Evolutionary conservation across 2,797 vertebrate genomes (phyloP), one percentile per base, ranked within the genome.

Genomic region (Acipenser ruthenus): DNA sequence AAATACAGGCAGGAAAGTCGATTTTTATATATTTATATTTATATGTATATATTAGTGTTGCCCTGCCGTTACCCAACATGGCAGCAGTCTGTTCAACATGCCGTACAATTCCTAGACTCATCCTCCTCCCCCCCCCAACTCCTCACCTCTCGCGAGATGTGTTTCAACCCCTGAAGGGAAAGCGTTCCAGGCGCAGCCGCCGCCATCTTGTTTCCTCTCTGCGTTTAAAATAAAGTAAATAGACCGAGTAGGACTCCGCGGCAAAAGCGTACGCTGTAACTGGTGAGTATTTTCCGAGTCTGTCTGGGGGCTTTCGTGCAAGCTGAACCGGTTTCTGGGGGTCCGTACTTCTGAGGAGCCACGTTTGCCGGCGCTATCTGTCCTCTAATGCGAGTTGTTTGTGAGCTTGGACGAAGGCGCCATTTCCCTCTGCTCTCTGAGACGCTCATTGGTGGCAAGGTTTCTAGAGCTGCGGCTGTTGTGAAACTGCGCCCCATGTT

Each of bases 171-270:
- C 86, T 84, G 68, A 18, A 18, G 15, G 15, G 74, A 83, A 80
- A 83, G 69, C 62, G 74, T 78, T 70, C 72, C 79, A 74, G 63
- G 71, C 75, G 80, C 73, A 49, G 72, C 79, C 1, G 15, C 15
- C 79, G 91, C 93, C 93, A 93, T 93, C 91, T 93, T 93, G 91
- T 90, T 92, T 90, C 86, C 79, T 82, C 81, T 86, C 81, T 79
- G 75, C 75, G 78, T 69, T 77, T 82, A 87, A 92, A 89, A 37
- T 83, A 89, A 90, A 89, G 87, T 86, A 88, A 18, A 18, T 88
- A 84, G 80, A 77, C 79, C 65, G 85, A 82, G 82, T 77, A 73
- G 84, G 86, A 85, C 84, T 87, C 83, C 84, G 75, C 85, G 78
- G 80, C 79, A 80, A 83, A 84, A 78, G 75, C 76, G 74, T 75